Base-by-base conservation (phyloP, 37 sponge, comb jelly and placozoan species). In the Diacarnus erythraeanus region DNA sequence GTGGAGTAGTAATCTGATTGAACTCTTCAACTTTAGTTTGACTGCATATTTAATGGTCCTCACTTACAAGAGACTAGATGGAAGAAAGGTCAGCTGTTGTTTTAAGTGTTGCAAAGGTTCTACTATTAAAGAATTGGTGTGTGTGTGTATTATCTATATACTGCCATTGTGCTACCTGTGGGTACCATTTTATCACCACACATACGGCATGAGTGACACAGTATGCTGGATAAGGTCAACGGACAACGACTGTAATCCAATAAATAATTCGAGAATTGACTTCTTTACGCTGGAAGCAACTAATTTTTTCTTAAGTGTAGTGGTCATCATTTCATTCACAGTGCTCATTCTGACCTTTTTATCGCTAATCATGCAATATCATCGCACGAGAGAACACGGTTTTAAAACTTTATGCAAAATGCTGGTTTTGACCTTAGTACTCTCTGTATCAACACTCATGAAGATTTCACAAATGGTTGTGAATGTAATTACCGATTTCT, bases 161-260 rank as follows among this genome's bases (percentile, higher is more conserved):
- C 47, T 72, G 20, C 72, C 72, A 42, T 42, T 72, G 30, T 22
- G 5, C 30, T 72, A n/a, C 25, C 26, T 72, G 2, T 72, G 72
- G 72, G 51, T 72, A 5, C 72, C 72, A n/a, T 42, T 72, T 4
- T 23, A 43, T 4, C 43, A 72, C 26, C 27, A 21, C 20, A 40
- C 23, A 12, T 72, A 72, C 37, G 72, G 72, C 2, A 40, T 72
- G 2, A 5, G 9, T 23, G 2, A 2, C 20, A 42, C 47, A 6
- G 22, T 2, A 2, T 72, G 72, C 47, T 72, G 72, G 72, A 42
- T 42, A 23, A 2, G 22, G 3, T 25, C 3, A 27, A 23, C 8
- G 3, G 72, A 72, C 51, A 40, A 5, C 8, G 4, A 72, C 72
- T 72, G 72, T 29, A 72, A 72, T 8, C 15, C 25, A 6, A n/a